Evolutionary conservation across 2,797 vertebrate species (phyloP).

Genomic region (Monodelphis domestica): DNA sequence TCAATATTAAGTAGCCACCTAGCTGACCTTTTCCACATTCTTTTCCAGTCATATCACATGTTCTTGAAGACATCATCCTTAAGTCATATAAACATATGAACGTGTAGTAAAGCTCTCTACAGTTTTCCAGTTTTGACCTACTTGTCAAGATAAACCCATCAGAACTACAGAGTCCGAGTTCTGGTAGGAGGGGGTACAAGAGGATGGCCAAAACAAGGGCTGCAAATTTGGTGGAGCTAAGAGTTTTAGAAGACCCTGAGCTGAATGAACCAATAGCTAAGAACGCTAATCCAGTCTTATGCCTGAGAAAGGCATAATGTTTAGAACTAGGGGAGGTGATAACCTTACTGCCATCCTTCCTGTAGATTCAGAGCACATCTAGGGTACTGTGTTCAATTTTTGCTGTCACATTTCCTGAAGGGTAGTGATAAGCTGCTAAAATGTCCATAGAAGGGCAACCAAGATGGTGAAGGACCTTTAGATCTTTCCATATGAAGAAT

Average conservation of each 20-base stretch:
- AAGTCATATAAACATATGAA: background rate
- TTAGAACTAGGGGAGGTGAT: background rate
- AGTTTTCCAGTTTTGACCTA: background rate
- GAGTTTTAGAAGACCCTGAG: background rate
- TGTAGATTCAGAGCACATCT: background rate
- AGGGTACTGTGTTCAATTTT: background rate
- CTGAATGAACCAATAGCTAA: background rate
- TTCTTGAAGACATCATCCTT: background rate
- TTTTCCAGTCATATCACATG: background rate
- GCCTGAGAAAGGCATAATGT: background rate
- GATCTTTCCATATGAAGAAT: background rate
- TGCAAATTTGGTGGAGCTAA: background rate
- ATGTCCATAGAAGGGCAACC: background rate
- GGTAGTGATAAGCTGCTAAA: background rate
- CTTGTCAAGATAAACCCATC: background rate
- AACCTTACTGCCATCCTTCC: background rate
- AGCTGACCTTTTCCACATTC: no score
- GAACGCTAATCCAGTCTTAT: background rate
- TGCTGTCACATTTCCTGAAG: background rate
- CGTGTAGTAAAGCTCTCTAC: background rate
- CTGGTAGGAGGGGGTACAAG: background rate
- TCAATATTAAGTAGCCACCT: no score
- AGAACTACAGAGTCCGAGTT: background rate
- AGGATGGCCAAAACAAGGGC: background rate
- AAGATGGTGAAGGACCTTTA: background rate